Conservation (phyloP, 2,113 vertebrate genomes). For the Anser cygnoides region DNA sequence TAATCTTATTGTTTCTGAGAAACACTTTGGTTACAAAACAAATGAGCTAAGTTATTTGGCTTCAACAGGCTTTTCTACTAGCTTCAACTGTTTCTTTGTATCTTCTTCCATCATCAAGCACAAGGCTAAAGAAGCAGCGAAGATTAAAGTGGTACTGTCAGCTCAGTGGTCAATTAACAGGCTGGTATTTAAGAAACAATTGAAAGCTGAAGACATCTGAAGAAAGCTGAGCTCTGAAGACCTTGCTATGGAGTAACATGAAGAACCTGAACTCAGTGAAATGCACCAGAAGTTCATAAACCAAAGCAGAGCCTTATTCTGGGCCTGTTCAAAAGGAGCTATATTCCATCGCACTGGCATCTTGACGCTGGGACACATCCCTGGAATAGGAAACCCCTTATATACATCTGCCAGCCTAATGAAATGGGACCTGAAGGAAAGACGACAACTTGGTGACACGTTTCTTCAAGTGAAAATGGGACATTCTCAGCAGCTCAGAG, state of each 20-base stretch:
- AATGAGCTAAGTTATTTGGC: background rate
- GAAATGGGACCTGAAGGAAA: background rate
- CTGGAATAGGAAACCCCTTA: background rate
- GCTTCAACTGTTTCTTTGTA: background rate
- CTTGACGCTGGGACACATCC: background rate
- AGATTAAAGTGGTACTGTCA: background rate
- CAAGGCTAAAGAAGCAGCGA: background rate
- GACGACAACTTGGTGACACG: background rate
- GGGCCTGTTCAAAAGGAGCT: background rate
- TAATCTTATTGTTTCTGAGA: constrained; percentile 36
- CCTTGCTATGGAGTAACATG: background rate
- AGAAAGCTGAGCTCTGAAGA: background rate
- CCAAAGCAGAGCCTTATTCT: background rate
- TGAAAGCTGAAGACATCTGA: background rate
- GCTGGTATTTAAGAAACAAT: background rate
- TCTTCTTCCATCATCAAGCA: background rate
- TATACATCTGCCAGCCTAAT: background rate
- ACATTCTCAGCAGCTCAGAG: background rate
- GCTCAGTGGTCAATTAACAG: background rate
- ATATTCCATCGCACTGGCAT: accelerated
- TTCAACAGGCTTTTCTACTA: background rate
- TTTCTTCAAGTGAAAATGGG: background rate
- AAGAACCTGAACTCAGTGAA: accelerated
- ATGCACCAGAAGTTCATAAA: background rate
- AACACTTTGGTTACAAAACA: background rate